phyloP scores from a whole-genome alignment of 1,140 invertebrate genomes.

The Cherax destructor region DNA sequence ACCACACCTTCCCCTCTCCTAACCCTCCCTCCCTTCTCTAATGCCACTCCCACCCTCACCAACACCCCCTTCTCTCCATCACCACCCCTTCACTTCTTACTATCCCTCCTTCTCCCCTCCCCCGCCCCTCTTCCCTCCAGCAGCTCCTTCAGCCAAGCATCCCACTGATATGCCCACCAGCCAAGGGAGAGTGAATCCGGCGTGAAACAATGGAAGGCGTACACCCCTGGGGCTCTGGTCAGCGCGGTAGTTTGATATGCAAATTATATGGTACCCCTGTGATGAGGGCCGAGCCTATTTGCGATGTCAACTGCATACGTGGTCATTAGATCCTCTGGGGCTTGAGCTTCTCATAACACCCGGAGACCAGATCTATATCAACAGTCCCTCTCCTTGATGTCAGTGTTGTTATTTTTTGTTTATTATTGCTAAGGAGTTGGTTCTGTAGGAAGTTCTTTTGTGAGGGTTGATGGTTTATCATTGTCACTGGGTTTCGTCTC shows the following conservation, averaged over 20 bases:
- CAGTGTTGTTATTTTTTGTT: not conserved
- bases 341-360: slow-evolving; percentile 26
- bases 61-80: not conserved
- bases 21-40: not conserved
- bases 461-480: slow-evolving; percentile 37
- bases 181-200: slow-evolving; percentile 32
- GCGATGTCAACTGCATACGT: slow-evolving; percentile 67
- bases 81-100: not conserved
- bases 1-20: too few species aligned
- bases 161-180: slow-evolving; percentile 17
- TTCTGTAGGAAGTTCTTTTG: slow-evolving; percentile 25
- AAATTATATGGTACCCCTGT: slow-evolving; percentile 66
- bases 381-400: slow-evolving; percentile 14
- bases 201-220: slow-evolving; percentile 54
- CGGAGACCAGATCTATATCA: slow-evolving; percentile 21
- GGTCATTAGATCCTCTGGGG: slow-evolving; percentile 53
- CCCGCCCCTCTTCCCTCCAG: not conserved
- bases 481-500: slow-evolving; percentile 43
- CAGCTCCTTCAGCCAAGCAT: not conserved
- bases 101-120: not conserved
- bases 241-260: slow-evolving; percentile 62
- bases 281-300: slow-evolving; percentile 63
- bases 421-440: not conserved
- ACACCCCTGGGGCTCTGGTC: slow-evolving; percentile 51
- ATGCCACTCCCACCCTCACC: not conserved